Conservation (phyloP, 2,888 invertebrate species). For the Dicyrtoma fusca region DNA sequence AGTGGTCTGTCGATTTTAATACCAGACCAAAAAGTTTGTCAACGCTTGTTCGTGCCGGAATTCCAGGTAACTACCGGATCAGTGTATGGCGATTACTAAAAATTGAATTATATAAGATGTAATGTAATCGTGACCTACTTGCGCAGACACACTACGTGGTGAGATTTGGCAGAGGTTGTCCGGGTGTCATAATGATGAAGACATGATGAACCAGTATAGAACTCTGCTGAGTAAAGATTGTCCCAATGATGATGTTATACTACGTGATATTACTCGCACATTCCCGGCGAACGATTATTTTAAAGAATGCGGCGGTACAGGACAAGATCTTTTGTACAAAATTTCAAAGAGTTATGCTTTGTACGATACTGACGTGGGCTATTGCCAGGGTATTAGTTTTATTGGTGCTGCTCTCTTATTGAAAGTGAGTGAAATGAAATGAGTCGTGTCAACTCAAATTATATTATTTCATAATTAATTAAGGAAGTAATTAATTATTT, state of each 20-base stretch:
- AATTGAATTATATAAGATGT: too few relatives aligned
- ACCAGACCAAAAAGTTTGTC: constrained; percentile 78
- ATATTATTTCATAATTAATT: too few relatives aligned
- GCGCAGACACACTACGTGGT: constrained; percentile 82
- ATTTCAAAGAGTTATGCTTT: constrained; percentile 97
- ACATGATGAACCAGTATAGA: constrained; percentile 89
- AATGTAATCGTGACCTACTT: neutral
- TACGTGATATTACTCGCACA: constrained; percentile 94
- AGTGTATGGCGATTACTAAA: too few relatives aligned
- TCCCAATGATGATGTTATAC: constrained; percentile 90
- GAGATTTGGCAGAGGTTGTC: constrained; percentile 97
- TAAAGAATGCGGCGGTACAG: constrained; percentile 87
- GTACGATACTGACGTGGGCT: constrained; percentile 96
- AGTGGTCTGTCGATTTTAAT: constrained; percentile 62
- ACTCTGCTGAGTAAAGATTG: constrained; percentile 95
- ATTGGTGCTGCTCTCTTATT: constrained; percentile 92
- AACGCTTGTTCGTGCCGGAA: constrained; percentile 77
- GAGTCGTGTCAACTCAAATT: too few relatives aligned
- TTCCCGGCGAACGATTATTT: constrained; percentile 99
- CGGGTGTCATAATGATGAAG: constrained; percentile 78
- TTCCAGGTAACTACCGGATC: constrained; percentile 65
- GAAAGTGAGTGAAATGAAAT: too few relatives aligned
- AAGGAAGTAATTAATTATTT: too few relatives aligned
- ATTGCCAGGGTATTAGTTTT: constrained; percentile 98
- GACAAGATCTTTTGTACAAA: constrained; percentile 93